Conservation (phyloP, 1,140 invertebrate genomes). For the Heterodera schachtii region DNA sequence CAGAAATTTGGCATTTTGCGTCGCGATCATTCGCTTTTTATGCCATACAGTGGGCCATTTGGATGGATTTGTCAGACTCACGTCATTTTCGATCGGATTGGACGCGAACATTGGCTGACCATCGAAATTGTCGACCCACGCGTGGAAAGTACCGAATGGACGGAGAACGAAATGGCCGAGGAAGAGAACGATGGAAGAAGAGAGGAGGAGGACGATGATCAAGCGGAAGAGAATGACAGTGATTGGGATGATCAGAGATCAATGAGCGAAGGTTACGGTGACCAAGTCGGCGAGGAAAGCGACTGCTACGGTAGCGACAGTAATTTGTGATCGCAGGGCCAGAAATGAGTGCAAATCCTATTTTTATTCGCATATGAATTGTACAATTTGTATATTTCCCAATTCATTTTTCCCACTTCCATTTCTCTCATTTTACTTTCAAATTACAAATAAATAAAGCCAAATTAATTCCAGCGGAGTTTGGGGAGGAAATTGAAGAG, state of each 20-base stretch:
- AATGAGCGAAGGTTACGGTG: no score
- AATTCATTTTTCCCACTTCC: no score
- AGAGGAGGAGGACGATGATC: neutral
- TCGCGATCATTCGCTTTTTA: neutral
- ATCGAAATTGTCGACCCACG: neutral
- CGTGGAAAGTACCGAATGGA: neutral
- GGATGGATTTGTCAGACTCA: neutral
- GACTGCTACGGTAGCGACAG: no score
- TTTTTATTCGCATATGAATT: no score
- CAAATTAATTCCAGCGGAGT: no score
- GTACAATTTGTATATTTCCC: no score
- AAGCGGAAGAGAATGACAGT: neutral
- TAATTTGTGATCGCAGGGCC: no score
- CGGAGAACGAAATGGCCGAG: neutral
- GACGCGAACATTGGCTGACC: neutral
- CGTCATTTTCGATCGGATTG: neutral
- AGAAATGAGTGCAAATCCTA: no score
- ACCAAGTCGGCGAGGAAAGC: no score
- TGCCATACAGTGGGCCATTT: neutral
- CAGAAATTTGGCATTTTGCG: neutral
- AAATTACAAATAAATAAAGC: no score
- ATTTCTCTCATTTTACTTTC: no score
- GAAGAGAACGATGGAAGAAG: neutral
- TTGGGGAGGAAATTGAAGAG: no score
- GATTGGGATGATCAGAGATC: neutral